Conservation (phyloP, 2,797 vertebrate genomes). For the Amblyraja radiata region DNA sequence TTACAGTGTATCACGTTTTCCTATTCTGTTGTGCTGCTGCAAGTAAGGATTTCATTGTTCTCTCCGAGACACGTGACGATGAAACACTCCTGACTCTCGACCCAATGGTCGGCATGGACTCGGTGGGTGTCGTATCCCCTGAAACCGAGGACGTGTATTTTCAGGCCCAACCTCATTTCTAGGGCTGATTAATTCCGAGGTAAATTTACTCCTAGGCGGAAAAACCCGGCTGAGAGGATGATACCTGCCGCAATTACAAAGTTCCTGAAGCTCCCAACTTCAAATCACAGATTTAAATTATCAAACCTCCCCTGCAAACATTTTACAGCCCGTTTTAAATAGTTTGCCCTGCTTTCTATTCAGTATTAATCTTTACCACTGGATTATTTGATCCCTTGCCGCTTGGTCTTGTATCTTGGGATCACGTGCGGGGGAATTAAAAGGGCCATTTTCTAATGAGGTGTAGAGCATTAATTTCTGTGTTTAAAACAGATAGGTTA, state of each 20-base stretch:
- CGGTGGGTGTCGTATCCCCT: background rate
- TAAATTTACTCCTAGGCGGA: too few species aligned
- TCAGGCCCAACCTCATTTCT: background rate
- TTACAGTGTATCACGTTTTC: too few species aligned
- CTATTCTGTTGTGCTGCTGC: too few species aligned
- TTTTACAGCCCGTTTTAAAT: constrained; percentile 3
- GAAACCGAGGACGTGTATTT: background rate
- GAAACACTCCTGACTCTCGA: too few species aligned
- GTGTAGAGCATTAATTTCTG: constrained; percentile 15
- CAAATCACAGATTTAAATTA: background rate
- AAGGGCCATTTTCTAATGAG: constrained; percentile 28
- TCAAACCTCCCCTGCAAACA: background rate
- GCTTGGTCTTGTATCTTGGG: background rate
- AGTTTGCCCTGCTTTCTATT: background rate
- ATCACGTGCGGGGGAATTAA: constrained; percentile 10
- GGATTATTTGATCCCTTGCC: constrained; percentile 12
- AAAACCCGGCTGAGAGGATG: background rate
- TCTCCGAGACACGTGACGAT: too few species aligned
- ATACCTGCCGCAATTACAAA: background rate
- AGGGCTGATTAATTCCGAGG: background rate
- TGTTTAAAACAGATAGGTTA: constrained; percentile 30
- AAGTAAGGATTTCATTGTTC: too few species aligned
- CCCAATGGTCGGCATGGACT: too few species aligned
- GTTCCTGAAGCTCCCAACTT: background rate
- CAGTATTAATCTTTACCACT: constrained; percentile 26